Evolutionary conservation across 2,113 vertebrate species (phyloP), one percentile per base, ranked within the genome.

Genomic region (Tilapia sparmanii): DNA sequence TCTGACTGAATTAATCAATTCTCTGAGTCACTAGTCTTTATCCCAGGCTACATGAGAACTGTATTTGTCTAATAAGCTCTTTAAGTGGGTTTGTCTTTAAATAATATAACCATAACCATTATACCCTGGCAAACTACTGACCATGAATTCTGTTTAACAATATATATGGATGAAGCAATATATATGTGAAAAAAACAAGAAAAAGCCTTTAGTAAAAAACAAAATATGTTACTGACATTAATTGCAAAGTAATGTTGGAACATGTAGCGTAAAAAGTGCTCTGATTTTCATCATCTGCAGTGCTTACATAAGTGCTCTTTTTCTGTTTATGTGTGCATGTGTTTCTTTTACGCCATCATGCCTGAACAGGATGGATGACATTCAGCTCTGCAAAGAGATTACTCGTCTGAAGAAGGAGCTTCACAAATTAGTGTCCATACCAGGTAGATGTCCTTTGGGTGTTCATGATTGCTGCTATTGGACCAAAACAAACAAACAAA

Each of bases 301-400:
- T 33, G n/a, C 6, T 57, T n/a, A 82, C 12, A n/a, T 57, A 78
- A 78, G 18, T 52, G 71, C 71, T 50, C 18, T 76, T 29, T 76
- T 76, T 76, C 40, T 63, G 6, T 80, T 53, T 8, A 11, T 85
- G 26, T 83, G 9, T 71, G 15, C 42, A 29, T 57, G 15, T 73
- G n/a, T 83, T 45, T 68, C 7, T 50, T 80, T 35, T 89, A 9
- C 73, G 10, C 45, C 10, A 11, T 81, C 79, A 4, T 82, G 35
- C 19, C 7, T 26, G 81, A 66, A 24, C 91, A 98, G 97, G 97
- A 97, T 97, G 97, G 97, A 98, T 40, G 97, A 98, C 90, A 97
- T 98, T 91, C 97, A 98, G 93, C 95, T 98, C 9, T 98, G 97
- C 38, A 96, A 97, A 90, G 97, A 98, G 83, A 98, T 98, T 89